Conservation (phyloP, 2,797 vertebrate genomes). For the Champsocephalus gunnari region DNA sequence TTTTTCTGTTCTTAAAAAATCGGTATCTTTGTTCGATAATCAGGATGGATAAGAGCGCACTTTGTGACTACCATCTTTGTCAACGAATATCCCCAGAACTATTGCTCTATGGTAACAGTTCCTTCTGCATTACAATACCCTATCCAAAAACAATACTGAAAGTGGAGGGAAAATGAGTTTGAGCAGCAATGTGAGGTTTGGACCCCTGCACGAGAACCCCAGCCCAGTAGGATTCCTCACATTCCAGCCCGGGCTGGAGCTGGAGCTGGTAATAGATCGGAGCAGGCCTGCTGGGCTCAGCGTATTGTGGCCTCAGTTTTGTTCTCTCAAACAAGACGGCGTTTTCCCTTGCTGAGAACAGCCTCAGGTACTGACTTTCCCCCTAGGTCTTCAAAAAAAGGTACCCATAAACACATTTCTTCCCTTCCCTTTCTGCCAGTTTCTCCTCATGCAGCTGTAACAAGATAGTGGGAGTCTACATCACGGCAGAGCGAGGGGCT, state of each 20-base stretch:
- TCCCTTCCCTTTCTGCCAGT: conserved; percentile 42
- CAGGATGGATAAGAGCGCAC: neutral
- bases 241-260: conserved; percentile 83
- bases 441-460: conserved; percentile 69
- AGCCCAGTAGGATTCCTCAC: conserved; percentile 83
- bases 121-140: conserved; percentile 66
- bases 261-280: conserved; percentile 81
- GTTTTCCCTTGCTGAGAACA: conserved; percentile 75
- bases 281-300: conserved; percentile 81
- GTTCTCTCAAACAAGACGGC: conserved; percentile 60
- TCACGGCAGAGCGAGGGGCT: conserved; percentile 70
- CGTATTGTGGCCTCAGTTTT: conserved; percentile 61
- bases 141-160: conserved; percentile 66
- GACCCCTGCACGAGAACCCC: conserved; percentile 78
- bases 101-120: conserved; percentile 40
- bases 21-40: neutral
- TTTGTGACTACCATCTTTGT: conserved; percentile 34
- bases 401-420: conserved; percentile 48
- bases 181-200: conserved; percentile 79
- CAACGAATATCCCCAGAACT: conserved; percentile 35
- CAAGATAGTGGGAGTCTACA: conserved; percentile 80
- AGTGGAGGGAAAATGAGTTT: conserved; percentile 63
- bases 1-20: conserved; percentile 1
- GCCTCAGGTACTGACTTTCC: conserved; percentile 76
- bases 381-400: conserved; percentile 46